Percentiles rank a stretch among this genome's conserved stretches.
These are phyloP conservation scores for Parauchenoglanis punctatus DNA, from an alignment of 2,797 vertebrate species.

Conservation along the genomic window DNA sequence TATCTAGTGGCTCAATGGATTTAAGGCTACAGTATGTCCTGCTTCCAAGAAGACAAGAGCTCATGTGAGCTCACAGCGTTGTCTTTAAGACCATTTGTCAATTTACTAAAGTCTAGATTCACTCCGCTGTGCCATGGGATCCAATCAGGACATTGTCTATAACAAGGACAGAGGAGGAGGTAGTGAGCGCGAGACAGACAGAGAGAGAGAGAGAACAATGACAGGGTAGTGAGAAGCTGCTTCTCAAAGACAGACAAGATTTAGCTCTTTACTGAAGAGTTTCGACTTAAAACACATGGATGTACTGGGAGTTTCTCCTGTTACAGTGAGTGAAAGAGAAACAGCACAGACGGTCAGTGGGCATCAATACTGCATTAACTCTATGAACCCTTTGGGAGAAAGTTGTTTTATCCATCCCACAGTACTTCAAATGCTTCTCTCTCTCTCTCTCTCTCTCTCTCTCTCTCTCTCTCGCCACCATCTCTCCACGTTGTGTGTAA, in stretches of 20 bases:
- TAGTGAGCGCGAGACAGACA: not conserved
- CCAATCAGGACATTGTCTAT: not conserved
- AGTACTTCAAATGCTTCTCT: conserved; percentile 10
- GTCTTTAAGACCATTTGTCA: not conserved
- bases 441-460: not conserved
- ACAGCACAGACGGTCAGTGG: conserved; percentile 26
- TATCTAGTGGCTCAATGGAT: no score
- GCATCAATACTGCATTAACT: conserved; percentile 48
- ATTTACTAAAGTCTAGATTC: not conserved
- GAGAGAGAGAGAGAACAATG: conserved; percentile 16
- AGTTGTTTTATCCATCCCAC: conserved; percentile 25
- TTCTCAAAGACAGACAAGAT: conserved; percentile 38
- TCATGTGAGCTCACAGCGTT: not conserved
- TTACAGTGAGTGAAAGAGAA: conserved; percentile 35
- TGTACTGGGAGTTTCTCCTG: conserved; percentile 32
- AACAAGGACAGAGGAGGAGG: conserved; percentile 18
- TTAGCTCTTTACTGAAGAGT: conserved; percentile 48
- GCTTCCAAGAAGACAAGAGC: not conserved
- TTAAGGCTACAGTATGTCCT: no score
- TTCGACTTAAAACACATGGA: conserved; percentile 21
- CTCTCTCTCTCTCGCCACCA: not conserved
- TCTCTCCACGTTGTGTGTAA: conserved; percentile 58
- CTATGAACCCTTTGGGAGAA: conserved; percentile 33
- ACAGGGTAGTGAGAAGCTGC: not conserved
- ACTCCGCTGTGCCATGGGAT: not conserved